These are phyloP conservation scores for Oreochromis niloticus DNA, from an alignment of 2,113 vertebrate genomes.

Conservation along the genomic window DNA sequence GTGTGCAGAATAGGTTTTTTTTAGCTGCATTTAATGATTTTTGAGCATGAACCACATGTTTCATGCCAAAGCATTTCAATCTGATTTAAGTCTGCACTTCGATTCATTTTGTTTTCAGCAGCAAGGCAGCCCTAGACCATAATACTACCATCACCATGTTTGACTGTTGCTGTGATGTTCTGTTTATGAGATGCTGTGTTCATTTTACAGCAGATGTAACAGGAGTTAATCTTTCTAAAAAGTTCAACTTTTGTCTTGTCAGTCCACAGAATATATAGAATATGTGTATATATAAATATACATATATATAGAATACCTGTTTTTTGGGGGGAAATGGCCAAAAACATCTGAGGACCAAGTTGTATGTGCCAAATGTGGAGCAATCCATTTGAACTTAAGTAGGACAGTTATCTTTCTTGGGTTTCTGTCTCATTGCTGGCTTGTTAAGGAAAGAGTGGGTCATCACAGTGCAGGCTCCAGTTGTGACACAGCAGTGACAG, in stretches of 20 bases:
- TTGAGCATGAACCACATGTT: background rate
- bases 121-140: background rate
- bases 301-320: background rate
- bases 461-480: background rate
- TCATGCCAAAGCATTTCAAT: background rate
- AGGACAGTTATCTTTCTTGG: background rate
- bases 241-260: background rate
- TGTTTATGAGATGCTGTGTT: background rate
- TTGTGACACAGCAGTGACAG: background rate
- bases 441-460: background rate
- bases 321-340: fast-evolving
- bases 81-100: background rate
- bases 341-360: background rate
- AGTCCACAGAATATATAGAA: background rate
- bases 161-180: too few species aligned
- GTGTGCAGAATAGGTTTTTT: background rate
- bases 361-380: background rate
- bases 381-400: background rate
- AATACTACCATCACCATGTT: background rate
- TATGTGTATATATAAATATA: background rate
- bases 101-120: background rate
- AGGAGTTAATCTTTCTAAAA: background rate
- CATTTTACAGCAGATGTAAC: background rate
- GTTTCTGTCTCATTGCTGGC: background rate
- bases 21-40: background rate